Evolutionary conservation across 1,140 invertebrate species (phyloP).

Genomic region (Reticulitermes speratus): DNA sequence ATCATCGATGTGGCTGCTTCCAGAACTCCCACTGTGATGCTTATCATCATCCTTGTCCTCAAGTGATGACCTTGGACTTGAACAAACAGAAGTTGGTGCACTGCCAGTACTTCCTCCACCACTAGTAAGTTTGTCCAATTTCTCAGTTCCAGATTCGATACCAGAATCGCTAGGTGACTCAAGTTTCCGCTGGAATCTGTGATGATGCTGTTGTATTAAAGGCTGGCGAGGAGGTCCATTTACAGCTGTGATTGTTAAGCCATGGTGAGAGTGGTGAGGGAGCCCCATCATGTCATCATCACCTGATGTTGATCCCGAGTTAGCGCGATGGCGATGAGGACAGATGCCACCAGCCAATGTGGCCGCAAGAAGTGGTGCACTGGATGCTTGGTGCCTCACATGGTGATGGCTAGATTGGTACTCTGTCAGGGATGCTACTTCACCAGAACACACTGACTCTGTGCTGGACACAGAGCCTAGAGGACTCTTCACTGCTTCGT

Average conservation of each 20-base stretch:
- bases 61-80: conserved; percentile 79
- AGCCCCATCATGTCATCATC: conserved; percentile 70
- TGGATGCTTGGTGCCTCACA: conserved; percentile 54
- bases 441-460: conserved; percentile 68
- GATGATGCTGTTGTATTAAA: conserved; percentile 46
- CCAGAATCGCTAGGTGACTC: conserved; percentile 90
- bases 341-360: conserved; percentile 68
- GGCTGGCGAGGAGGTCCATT: conserved; percentile 49
- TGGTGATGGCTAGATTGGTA: conserved; percentile 50
- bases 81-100: conserved; percentile 76
- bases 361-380: conserved; percentile 72
- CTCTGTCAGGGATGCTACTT: conserved; percentile 62
- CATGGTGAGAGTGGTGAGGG: conserved; percentile 60
- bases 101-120: conserved; percentile 64
- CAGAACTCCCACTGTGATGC: conserved; percentile 40
- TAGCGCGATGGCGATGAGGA: conserved; percentile 65
- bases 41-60: conserved; percentile 72
- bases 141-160: conserved; percentile 89
- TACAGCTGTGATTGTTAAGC: conserved; percentile 64
- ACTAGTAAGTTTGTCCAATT: conserved; percentile 63
- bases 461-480: conserved; percentile 83
- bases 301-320: conserved; percentile 70
- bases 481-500: conserved; percentile 78
- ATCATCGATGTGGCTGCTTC: conserved; percentile 64
- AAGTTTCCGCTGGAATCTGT: conserved; percentile 65